A percentile compares a stretch with the other conserved stretches of the same genome.
phyloP scores from a whole-genome alignment of 2,888 invertebrate genomes.

The Aleiodes leptofemur region DNA sequence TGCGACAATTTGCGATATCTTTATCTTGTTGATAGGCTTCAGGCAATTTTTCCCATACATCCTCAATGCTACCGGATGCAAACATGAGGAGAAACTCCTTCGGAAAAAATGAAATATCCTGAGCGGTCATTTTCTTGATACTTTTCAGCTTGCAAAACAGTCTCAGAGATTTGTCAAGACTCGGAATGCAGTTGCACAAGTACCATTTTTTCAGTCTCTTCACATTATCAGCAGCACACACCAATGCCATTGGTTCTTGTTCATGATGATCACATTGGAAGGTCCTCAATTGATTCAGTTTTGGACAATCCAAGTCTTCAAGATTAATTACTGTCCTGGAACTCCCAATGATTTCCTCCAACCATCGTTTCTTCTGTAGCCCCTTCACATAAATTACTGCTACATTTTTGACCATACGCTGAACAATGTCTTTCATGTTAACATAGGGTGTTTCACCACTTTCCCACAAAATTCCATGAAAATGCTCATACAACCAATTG shows the following conservation, averaged over 20 bases:
- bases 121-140: too few species aligned
- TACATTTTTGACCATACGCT: neutral
- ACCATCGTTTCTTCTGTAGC: neutral
- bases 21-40: neutral
- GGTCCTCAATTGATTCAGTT: neutral
- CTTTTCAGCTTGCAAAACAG: too few species aligned
- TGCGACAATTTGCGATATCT: neutral
- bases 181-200: neutral
- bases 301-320: neutral
- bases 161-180: too few species aligned
- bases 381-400: neutral
- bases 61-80: too few species aligned
- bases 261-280: neutral
- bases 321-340: neutral
- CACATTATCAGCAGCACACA: conserved; percentile 12
- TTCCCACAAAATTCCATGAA: neutral
- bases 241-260: neutral
- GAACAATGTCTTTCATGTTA: neutral
- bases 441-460: neutral
- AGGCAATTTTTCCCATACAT: neutral
- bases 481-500: neutral
- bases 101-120: too few species aligned
- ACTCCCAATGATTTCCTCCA: neutral
- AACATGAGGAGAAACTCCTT: too few species aligned
- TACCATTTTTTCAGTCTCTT: neutral